phyloP scores from a whole-genome alignment of 2,113 vertebrate species.

The Dromaius novaehollandiae region DNA sequence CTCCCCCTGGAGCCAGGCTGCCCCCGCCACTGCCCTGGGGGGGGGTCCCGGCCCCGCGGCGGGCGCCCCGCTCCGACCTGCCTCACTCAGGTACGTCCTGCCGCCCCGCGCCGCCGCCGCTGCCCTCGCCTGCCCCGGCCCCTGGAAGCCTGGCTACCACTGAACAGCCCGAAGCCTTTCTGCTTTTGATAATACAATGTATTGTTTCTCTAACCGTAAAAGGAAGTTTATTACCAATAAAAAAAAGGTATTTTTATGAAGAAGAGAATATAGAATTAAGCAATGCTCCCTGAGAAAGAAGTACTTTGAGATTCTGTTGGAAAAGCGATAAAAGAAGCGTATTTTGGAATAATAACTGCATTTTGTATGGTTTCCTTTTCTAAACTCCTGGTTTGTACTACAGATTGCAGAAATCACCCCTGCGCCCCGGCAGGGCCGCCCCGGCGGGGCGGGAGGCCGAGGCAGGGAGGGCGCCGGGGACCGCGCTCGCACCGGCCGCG shows the following conservation, averaged over 20 bases:
- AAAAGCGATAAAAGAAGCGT: slow-evolving; percentile 60
- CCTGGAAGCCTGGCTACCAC: slow-evolving; percentile 49
- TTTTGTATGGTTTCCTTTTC: slow-evolving; percentile 82
- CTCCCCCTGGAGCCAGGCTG: background rate
- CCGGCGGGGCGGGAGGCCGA: background rate
- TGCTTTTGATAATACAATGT: slow-evolving; percentile 81
- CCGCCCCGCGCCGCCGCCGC: slow-evolving; percentile 21
- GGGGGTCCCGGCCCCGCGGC: background rate
- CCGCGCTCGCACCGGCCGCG: background rate
- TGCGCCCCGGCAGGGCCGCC: slow-evolving; percentile 17
- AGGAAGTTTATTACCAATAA: slow-evolving; percentile 80
- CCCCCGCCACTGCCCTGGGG: too few relatives aligned
- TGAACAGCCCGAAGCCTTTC: slow-evolving; percentile 74
- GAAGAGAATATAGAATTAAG: slow-evolving; percentile 58
- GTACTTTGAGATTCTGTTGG: slow-evolving; percentile 66
- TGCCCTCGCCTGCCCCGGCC: slow-evolving; percentile 53
- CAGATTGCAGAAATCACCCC: slow-evolving; percentile 67
- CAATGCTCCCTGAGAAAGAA: slow-evolving; percentile 62
- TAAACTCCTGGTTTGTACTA: slow-evolving; percentile 71
- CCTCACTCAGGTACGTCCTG: slow-evolving; percentile 34
- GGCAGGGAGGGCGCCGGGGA: background rate
- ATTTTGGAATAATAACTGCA: slow-evolving; percentile 78
- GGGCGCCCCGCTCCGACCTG: background rate
- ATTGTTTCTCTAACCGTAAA: slow-evolving; percentile 79
- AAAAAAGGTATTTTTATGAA: slow-evolving; percentile 82